Percentiles rank a stretch among this genome's conserved stretches.
Conservation (phyloP, 2,797 vertebrate genomes). For the Acrocephalus scirpaceus region DNA sequence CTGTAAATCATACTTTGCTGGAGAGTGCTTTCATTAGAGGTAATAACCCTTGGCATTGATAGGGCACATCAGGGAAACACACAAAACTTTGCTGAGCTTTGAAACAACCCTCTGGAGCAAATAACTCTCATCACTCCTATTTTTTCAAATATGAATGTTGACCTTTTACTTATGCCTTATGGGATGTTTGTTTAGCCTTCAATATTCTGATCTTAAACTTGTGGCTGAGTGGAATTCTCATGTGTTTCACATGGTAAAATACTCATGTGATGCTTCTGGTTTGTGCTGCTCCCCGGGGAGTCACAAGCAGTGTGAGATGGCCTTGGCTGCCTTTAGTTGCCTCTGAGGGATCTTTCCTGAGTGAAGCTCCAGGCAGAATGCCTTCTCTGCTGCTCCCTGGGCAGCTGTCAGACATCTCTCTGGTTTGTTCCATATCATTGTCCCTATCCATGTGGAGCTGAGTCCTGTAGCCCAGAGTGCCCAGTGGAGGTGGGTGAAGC, state of each 20-base stretch:
- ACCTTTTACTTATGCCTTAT: background rate
- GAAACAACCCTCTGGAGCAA: background rate
- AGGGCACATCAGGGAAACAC: background rate
- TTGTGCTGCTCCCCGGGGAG: background rate
- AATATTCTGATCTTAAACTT: background rate
- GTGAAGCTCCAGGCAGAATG: background rate
- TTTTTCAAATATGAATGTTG: background rate
- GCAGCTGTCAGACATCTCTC: background rate
- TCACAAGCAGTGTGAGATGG: fast-evolving
- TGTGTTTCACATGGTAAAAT: background rate
- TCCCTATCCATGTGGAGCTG: fast-evolving
- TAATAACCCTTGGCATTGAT: background rate
- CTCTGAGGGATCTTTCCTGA: background rate
- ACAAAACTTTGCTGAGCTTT: background rate
- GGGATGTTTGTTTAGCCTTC: background rate
- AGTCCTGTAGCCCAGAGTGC: background rate
- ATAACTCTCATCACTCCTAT: background rate
- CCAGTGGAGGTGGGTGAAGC: background rate
- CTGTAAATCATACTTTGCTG: background rate
- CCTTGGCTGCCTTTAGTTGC: background rate
- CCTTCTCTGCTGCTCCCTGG: background rate
- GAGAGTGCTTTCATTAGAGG: background rate
- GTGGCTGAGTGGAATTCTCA: background rate
- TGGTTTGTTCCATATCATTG: background rate
- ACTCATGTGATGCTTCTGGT: background rate